A percentile compares a stretch with the other conserved stretches of the same genome.
These are phyloP conservation scores for Erythrocercus mccallii DNA, from an alignment of 2,113 vertebrate species.

Conservation along the genomic window DNA sequence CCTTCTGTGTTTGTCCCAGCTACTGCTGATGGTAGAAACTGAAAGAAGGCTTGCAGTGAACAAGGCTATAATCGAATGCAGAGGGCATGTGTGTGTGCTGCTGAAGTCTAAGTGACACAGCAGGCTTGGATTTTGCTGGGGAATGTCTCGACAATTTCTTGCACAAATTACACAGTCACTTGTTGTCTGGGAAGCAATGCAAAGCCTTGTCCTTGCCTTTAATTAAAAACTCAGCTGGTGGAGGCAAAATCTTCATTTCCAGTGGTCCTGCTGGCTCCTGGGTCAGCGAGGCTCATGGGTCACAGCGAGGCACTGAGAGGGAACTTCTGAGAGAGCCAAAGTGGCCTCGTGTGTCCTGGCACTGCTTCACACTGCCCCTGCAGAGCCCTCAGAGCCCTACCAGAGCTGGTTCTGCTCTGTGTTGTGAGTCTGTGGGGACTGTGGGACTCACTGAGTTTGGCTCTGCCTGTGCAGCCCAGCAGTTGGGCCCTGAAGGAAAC, in stretches of 20 bases:
- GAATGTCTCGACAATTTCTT: not conserved
- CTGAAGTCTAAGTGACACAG: not conserved
- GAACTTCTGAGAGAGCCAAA: not conserved
- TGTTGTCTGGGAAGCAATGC: not conserved
- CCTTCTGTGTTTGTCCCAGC: not conserved
- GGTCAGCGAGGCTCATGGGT: not conserved
- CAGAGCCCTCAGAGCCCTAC: not conserved
- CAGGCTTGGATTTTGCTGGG: not conserved
- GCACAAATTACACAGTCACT: not conserved
- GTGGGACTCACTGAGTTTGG: not conserved
- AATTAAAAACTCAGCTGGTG: not conserved
- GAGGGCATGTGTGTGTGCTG: not conserved
- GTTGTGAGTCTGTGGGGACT: not conserved
- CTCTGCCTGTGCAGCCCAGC: not conserved
- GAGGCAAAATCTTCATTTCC: not conserved
- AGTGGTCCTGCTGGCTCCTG: not conserved
- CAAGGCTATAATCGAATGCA: not conserved
- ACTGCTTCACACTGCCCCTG: fast-evolving
- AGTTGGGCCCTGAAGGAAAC: not conserved
- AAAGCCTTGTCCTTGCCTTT: not conserved
- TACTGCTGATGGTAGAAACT: not conserved
- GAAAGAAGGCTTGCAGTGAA: not conserved
- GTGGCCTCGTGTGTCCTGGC: not conserved
- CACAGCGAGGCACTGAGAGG: not conserved
- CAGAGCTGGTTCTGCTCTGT: not conserved